Percentiles rank a stretch among this genome's conserved stretches.
These are phyloP conservation scores for Trematomus bernacchii DNA, from an alignment of 2,797 vertebrate genomes.

Conservation along the genomic window DNA sequence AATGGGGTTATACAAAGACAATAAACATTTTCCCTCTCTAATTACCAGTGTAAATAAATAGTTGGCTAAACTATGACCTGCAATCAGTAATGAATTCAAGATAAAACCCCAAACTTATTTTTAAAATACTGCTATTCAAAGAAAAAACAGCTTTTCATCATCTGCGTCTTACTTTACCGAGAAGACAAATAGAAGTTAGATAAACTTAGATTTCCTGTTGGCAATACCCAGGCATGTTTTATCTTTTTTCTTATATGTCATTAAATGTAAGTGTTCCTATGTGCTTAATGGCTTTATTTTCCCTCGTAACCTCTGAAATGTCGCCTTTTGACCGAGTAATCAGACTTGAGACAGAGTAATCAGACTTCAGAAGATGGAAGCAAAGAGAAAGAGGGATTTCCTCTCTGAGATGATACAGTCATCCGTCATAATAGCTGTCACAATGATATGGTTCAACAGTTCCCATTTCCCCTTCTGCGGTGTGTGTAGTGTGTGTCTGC, in stretches of 20 bases:
- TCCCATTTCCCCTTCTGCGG: conserved; percentile 69
- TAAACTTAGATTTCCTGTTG: conserved; percentile 7
- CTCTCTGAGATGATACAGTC: conserved; percentile 76
- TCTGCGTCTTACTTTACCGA: too few relatives aligned
- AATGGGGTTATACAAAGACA: conserved; percentile 36
- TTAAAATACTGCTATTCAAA: neutral
- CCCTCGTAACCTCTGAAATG: conserved; percentile 44
- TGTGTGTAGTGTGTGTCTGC: conserved; percentile 45
- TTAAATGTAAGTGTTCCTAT: conserved; percentile 5
- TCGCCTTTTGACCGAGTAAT: conserved; percentile 65
- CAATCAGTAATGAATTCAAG: neutral
- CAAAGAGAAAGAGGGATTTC: conserved; percentile 55
- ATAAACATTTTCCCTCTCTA: conserved; percentile 21
- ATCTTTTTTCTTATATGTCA: conserved; percentile 13
- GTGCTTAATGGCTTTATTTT: conserved; percentile 43
- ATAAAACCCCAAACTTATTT: neutral
- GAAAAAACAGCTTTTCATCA: neutral
- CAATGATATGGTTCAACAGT: conserved; percentile 73
- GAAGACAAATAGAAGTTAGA: neutral
- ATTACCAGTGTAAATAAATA: conserved; percentile 33
- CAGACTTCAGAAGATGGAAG: conserved; percentile 57
- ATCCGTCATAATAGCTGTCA: conserved; percentile 80
- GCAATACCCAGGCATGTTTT: conserved; percentile 1
- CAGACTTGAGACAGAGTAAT: conserved; percentile 55
- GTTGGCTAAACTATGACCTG: conserved; percentile 24